Conservation (phyloP, 2,888 invertebrate species). For the Alloscopus bannaensis region DNA sequence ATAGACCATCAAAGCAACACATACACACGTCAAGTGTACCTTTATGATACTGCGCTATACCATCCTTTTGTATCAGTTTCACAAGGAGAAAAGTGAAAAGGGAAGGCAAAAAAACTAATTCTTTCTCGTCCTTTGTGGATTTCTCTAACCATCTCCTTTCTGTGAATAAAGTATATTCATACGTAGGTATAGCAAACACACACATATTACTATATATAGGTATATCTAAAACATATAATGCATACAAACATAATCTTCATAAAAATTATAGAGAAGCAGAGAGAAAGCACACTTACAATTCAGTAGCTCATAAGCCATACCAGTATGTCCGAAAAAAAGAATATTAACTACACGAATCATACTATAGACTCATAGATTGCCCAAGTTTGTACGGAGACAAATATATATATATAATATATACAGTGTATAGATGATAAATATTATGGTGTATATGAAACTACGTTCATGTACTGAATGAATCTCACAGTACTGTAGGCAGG, state of each 20-base stretch:
- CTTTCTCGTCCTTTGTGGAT: too few relatives aligned
- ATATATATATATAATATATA: conserved; percentile 16
- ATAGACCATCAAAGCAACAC: too few relatives aligned
- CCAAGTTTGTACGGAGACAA: not conserved
- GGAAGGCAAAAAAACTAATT: too few relatives aligned
- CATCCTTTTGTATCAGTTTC: too few relatives aligned
- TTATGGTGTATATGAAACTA: too few relatives aligned
- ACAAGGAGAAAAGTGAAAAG: conserved; percentile 98
- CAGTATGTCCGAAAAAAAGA: too few relatives aligned
- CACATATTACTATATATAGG: not conserved
- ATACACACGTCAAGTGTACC: too few relatives aligned
- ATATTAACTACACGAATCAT: not conserved
- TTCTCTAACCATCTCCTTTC: conserved; percentile 81
- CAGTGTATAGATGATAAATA: not conserved
- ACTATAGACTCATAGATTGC: too few relatives aligned
- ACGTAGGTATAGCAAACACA: conserved; percentile 2
- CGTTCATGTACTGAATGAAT: too few relatives aligned
- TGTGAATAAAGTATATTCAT: conserved; percentile 49
- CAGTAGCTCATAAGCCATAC: not conserved
- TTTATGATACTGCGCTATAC: too few relatives aligned
- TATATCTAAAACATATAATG: not conserved
- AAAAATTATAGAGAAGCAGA: conserved; percentile 1
- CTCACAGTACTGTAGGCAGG: too few relatives aligned
- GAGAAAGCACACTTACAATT: conserved; percentile 14
- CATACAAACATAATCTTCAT: conserved; percentile 1